Percentiles rank a stretch among this genome's conserved stretches.
These are phyloP conservation scores for Phataginus tricuspis DNA, from an alignment of 2,797 vertebrate genomes.

Conservation along the genomic window DNA sequence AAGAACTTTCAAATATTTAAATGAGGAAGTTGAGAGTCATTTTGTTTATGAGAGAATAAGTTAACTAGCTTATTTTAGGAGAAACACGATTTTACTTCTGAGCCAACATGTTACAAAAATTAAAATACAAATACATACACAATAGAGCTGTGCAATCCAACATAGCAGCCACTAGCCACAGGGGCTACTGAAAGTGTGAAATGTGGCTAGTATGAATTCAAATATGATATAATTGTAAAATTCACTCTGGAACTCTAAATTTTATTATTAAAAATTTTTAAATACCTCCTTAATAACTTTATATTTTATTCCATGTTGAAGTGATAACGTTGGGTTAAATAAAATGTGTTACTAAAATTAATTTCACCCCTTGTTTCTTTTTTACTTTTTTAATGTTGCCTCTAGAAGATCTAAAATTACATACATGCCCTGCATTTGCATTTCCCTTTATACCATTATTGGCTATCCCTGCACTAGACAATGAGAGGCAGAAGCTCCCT, in stretches of 20 bases:
- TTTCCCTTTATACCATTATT: background rate
- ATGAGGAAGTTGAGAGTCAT: background rate
- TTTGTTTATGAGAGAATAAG: background rate
- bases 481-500: background rate
- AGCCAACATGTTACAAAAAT: background rate
- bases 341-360: background rate
- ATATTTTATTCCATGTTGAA: background rate
- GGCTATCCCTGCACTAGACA: background rate
- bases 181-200: background rate
- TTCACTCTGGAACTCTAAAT: background rate
- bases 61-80: constrained; percentile 28
- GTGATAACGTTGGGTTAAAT: background rate
- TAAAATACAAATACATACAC: background rate
- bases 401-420: background rate
- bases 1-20: constrained; percentile 17
- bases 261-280: background rate
- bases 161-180: background rate
- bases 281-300: background rate
- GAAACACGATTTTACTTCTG: constrained; percentile 28
- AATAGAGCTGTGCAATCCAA: background rate
- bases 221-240: background rate
- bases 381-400: background rate
- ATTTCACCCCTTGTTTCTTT: background rate
- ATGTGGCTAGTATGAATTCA: background rate
- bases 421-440: background rate